phyloP scores from a whole-genome alignment of 2,888 invertebrate species.

The Salticus scenicus region DNA sequence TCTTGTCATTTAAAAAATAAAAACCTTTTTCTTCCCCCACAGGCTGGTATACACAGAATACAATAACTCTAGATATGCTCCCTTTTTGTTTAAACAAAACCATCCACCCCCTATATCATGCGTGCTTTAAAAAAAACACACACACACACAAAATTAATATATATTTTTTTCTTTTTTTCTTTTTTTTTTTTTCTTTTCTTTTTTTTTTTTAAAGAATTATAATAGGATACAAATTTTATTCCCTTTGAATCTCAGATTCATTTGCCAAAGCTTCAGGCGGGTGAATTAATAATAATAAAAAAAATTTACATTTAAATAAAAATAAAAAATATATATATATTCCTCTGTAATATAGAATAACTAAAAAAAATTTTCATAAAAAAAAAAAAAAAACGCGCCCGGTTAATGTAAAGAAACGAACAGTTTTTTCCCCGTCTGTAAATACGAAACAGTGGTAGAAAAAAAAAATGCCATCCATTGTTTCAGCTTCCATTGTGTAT shows the following conservation, averaged over 20 bases:
- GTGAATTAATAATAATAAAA: slow-evolving; percentile 34
- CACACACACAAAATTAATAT: slow-evolving; percentile 3
- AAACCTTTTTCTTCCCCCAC: not conserved
- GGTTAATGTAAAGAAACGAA: slow-evolving; percentile 3
- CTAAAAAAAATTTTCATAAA: not conserved
- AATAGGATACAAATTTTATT: slow-evolving; percentile 54
- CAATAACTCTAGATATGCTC: slow-evolving; percentile 21
- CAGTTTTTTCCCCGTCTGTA: not conserved
- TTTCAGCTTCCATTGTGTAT: not conserved
- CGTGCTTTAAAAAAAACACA: slow-evolving; percentile 24
- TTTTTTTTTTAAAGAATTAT: no score
- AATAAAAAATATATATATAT: slow-evolving; percentile 45
- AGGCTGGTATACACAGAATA: not conserved
- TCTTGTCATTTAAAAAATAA: slow-evolving; percentile 42
- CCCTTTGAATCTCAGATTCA: slow-evolving; percentile 50
- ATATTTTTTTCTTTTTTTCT: no score
- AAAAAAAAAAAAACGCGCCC: not conserved
- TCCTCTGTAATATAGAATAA: not conserved
- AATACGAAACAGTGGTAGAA: not conserved
- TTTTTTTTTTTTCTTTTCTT: no score
- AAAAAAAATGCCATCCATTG: not conserved
- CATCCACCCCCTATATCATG: not conserved
- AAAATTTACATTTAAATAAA: slow-evolving; percentile 18
- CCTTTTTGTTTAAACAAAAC: not conserved
- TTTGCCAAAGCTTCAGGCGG: slow-evolving; percentile 33